phyloP scores from a whole-genome alignment of 2,113 vertebrate genomes.

The Oncorhynchus nerka region DNA sequence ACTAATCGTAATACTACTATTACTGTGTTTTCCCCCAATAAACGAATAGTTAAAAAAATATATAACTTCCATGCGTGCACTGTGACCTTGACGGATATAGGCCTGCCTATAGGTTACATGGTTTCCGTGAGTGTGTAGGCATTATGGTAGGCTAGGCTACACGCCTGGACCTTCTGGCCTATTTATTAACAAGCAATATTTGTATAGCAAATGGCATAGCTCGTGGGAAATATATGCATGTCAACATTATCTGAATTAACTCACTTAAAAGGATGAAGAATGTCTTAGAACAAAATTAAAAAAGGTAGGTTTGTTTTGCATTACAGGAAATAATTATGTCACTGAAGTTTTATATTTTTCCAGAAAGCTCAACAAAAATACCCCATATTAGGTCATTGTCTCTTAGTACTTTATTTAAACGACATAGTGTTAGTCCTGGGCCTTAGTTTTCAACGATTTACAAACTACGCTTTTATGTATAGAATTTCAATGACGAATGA shows the following conservation, averaged over 20 bases:
- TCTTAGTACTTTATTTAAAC: not conserved
- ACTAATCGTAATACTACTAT: not conserved
- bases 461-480: not conserved
- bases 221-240: not conserved
- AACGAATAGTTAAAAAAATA: too few relatives aligned
- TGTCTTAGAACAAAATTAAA: too few relatives aligned
- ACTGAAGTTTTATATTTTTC: not conserved
- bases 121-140: not conserved
- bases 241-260: not conserved
- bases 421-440: not conserved
- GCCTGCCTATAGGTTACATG: not conserved
- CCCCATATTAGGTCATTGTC: not conserved
- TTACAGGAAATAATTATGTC: too few relatives aligned
- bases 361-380: not conserved
- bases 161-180: not conserved
- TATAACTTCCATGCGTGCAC: not conserved
- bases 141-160: too few relatives aligned
- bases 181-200: not conserved
- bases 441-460: not conserved
- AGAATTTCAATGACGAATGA: conserved; percentile 7
- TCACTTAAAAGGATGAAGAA: too few relatives aligned
- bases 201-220: not conserved
- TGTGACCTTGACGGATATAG: not conserved
- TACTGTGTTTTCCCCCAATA: not conserved
- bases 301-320: too few relatives aligned